Conservation (phyloP, 2,888 invertebrate species). For the Selenia dentaria region DNA sequence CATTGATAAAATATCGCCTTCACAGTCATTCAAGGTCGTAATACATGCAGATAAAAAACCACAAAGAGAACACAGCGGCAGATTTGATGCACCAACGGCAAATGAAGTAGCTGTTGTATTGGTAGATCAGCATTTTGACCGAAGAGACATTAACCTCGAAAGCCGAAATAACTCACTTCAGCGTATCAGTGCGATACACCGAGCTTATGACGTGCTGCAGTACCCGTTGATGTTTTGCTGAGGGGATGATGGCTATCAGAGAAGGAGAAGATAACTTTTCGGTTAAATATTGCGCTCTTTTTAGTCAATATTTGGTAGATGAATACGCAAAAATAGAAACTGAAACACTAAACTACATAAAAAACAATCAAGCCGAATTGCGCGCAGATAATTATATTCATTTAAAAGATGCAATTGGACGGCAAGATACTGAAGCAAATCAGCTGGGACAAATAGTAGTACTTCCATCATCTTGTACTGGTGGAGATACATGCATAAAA, state of each 20-base stretch:
- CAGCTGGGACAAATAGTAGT: slow-evolving; percentile 18
- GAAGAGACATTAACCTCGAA: not conserved
- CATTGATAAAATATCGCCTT: slow-evolving; percentile 10
- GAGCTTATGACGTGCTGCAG: not conserved
- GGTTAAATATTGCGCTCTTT: not conserved
- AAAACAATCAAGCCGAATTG: slow-evolving; percentile 21
- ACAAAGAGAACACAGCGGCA: not conserved
- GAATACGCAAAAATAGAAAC: slow-evolving; percentile 31
- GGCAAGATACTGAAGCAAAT: slow-evolving; percentile 12
- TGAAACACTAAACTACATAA: slow-evolving; percentile 26
- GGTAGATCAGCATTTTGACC: not conserved
- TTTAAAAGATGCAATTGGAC: slow-evolving; percentile 22
- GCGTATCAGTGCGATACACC: not conserved
- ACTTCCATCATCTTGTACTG: slow-evolving; percentile 33
- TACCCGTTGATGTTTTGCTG: not conserved
- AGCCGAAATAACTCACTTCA: not conserved
- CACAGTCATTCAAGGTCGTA: not conserved
- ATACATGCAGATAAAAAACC: not conserved
- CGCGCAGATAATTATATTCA: slow-evolving; percentile 32
- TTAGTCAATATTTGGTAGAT: slow-evolving; percentile 21
- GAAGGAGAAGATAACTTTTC: not conserved
- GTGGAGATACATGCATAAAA: slow-evolving; percentile 39
- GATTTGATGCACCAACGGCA: not conserved
- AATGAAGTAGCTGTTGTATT: not conserved
- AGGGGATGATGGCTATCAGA: not conserved